A percentile compares a stretch with the other conserved stretches of the same genome.
These are phyloP conservation scores for Seriola quinqueradiata DNA, from an alignment of 2,113 vertebrate genomes.

Conservation along the genomic window DNA sequence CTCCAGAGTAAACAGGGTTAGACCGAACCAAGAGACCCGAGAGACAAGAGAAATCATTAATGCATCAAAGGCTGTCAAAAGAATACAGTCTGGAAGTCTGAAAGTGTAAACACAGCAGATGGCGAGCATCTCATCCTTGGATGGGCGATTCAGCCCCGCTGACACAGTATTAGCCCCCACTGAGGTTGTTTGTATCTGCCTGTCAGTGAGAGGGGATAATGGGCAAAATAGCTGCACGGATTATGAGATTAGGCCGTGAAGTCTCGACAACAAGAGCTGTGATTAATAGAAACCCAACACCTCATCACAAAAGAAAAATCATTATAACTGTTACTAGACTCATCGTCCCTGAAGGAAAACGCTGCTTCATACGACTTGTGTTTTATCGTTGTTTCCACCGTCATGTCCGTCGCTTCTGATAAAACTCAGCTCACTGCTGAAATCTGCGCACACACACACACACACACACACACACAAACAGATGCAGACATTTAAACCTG, in stretches of 20 bases:
- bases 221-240: slow-evolving; percentile 63
- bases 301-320: slow-evolving; percentile 23
- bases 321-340: neutral
- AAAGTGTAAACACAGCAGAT: slow-evolving; percentile 73
- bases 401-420: neutral
- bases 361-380: neutral
- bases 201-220: slow-evolving; percentile 71
- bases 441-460: too few relatives aligned
- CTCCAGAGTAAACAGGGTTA: slow-evolving; percentile 68
- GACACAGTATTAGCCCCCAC: slow-evolving; percentile 65
- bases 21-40: slow-evolving; percentile 52
- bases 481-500: too few relatives aligned
- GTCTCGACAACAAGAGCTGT: slow-evolving; percentile 49
- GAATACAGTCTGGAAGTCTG: slow-evolving; percentile 58
- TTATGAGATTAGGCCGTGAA: slow-evolving; percentile 64
- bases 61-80: slow-evolving; percentile 77
- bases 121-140: slow-evolving; percentile 62
- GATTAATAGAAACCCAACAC: slow-evolving; percentile 47
- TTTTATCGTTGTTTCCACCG: neutral
- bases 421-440: too few relatives aligned
- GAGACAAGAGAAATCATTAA: slow-evolving; percentile 71
- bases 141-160: slow-evolving; percentile 53
- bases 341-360: neutral
- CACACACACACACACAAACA: too few relatives aligned
- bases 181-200: slow-evolving; percentile 69